These are phyloP conservation scores for Cecropterus lyciades DNA, from an alignment of 1,140 invertebrate species.

Conservation along the genomic window DNA sequence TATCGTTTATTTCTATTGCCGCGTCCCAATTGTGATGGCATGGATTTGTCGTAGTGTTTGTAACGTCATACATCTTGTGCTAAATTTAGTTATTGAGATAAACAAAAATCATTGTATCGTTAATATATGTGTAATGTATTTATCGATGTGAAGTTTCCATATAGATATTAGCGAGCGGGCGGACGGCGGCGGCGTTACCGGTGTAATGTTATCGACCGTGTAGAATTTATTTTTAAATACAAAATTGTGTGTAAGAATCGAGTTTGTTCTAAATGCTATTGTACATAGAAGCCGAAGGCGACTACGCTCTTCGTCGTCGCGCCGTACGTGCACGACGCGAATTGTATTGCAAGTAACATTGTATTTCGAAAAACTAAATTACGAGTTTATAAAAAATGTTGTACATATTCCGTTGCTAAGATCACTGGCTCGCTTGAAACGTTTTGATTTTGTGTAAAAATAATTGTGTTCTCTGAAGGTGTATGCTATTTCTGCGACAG, in stretches of 20 bases:
- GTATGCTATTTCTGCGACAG: no score
- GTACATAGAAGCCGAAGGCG: slow-evolving; percentile 11
- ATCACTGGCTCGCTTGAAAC: background rate
- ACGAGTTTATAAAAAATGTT: background rate
- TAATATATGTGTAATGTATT: no score
- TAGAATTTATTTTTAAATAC: slow-evolving; percentile 9
- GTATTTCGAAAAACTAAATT: background rate
- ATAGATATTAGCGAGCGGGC: no score
- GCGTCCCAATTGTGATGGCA: background rate
- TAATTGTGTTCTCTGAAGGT: no score
- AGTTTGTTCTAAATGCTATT: background rate
- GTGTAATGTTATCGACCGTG: background rate
- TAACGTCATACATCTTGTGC: no score
- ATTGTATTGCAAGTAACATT: background rate
- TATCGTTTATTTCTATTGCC: background rate
- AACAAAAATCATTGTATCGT: no score
- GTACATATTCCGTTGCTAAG: background rate
- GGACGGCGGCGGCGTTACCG: background rate
- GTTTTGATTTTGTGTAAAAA: background rate
- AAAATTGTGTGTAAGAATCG: slow-evolving; percentile 6
- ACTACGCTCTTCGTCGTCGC: background rate
- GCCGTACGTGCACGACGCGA: background rate
- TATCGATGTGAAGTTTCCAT: no score
- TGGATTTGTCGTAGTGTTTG: no score
- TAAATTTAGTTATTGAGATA: no score